phyloP scores from a whole-genome alignment of 2,113 vertebrate species.

The Propithecus coquereli region DNA sequence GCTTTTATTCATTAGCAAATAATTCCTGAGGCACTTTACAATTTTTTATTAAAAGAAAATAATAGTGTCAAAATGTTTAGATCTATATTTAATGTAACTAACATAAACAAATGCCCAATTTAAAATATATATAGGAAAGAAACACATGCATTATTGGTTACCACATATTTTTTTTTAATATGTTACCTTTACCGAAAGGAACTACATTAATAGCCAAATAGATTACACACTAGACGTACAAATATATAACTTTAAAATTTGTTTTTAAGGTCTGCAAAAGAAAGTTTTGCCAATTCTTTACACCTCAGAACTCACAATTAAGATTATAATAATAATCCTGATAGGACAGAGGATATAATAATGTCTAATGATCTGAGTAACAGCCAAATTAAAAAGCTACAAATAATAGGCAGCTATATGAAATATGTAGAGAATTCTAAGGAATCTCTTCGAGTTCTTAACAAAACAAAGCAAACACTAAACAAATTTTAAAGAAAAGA shows the following conservation, averaged over 20 bases:
- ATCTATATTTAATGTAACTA: conserved; percentile 18
- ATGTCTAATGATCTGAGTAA: neutral
- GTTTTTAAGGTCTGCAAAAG: conserved; percentile 10
- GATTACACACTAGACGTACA: neutral
- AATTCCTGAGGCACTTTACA: conserved; percentile 50
- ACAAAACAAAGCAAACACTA: conserved; percentile 53
- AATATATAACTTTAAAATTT: conserved; percentile 42
- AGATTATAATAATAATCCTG: neutral
- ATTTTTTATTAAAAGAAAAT: conserved; percentile 57
- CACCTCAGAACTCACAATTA: conserved; percentile 18
- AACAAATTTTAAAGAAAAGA: conserved; percentile 48
- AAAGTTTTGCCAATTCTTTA: neutral
- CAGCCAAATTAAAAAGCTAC: neutral
- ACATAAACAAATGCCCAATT: conserved; percentile 7
- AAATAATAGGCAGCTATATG: conserved; percentile 2
- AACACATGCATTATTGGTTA: conserved; percentile 20
- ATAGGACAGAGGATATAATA: conserved; percentile 9
- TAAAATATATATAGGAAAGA: neutral
- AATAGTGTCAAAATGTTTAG: conserved; percentile 28
- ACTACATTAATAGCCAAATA: conserved; percentile 27
- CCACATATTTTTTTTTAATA: neutral
- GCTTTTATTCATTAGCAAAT: conserved; percentile 35
- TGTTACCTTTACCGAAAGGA: conserved; percentile 41
- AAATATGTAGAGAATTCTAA: conserved; percentile 18
- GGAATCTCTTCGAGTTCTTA: conserved; percentile 9